Conservation (phyloP, 1,140 invertebrate species). For the Magallana ariakensis region DNA sequence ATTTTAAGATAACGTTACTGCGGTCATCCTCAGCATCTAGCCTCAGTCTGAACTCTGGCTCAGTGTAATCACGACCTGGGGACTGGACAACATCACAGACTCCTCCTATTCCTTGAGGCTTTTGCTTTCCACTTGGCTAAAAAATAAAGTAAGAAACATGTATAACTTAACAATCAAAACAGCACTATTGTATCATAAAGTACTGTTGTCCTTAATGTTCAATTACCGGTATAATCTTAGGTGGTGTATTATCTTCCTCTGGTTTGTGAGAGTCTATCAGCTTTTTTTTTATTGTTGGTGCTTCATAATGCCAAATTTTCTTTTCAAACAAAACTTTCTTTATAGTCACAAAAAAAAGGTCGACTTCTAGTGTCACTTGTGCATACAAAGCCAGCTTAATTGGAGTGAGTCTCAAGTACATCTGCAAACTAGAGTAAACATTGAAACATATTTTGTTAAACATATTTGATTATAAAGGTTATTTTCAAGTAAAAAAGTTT, state of each 20-base stretch:
- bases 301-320: constrained; percentile 60
- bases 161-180: background rate
- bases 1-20: constrained; percentile 57
- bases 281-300: constrained; percentile 64
- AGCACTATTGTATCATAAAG: background rate
- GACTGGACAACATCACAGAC: constrained; percentile 59
- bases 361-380: constrained; percentile 62
- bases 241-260: constrained; percentile 66
- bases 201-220: background rate
- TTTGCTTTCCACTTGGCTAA: background rate
- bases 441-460: too few species aligned
- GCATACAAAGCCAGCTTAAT: constrained; percentile 58
- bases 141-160: background rate
- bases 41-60: constrained; percentile 60
- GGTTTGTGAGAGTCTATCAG: constrained; percentile 62
- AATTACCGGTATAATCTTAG: constrained; percentile 37
- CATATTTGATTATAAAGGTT: too few species aligned
- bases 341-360: constrained; percentile 51
- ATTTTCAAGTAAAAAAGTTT: background rate
- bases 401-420: constrained; percentile 64
- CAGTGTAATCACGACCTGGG: constrained; percentile 58
- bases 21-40: constrained; percentile 62
- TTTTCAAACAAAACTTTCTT: constrained; percentile 61
- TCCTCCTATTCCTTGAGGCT: constrained; percentile 9
- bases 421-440: constrained; percentile 57